A percentile compares a stretch with the other conserved stretches of the same genome.
Conservation (phyloP, 2,113 vertebrate species). For the Nansenia antarctica region DNA sequence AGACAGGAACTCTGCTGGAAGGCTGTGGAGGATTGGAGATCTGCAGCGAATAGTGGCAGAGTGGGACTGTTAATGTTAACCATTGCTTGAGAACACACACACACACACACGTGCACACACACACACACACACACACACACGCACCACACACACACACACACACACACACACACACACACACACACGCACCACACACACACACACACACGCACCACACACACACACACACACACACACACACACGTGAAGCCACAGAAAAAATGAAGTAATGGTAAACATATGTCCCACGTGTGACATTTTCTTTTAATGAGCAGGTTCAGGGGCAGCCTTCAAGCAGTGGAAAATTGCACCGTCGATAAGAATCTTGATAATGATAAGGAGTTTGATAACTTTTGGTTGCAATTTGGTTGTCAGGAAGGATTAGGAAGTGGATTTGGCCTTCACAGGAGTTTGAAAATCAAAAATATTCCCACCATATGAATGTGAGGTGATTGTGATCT, state of each 20-base stretch:
- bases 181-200: too few species aligned
- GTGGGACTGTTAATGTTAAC: conserved; percentile 42
- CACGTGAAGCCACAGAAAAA: conserved; percentile 42
- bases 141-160: conserved; percentile 9
- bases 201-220: too few species aligned
- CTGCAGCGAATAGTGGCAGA: conserved; percentile 45
- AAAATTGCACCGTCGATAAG: conserved; percentile 57
- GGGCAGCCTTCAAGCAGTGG: conserved; percentile 47
- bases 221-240: conserved; percentile 4
- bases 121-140: background rate
- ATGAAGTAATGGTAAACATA: conserved; percentile 72
- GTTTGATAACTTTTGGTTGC: background rate
- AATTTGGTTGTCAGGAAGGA: background rate
- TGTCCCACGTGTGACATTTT: conserved; percentile 57
- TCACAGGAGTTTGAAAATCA: background rate
- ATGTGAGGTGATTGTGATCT: background rate
- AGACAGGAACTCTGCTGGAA: conserved; percentile 50
- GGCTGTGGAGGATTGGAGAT: conserved; percentile 51
- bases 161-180: conserved; percentile 28
- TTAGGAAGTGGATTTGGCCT: background rate
- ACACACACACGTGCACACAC: conserved; percentile 5
- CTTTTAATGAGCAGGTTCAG: conserved; percentile 36
- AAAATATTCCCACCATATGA: background rate
- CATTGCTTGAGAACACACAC: conserved; percentile 48
- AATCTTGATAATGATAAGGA: conserved; percentile 8